A percentile compares a stretch with the other conserved stretches of the same genome.
Evolutionary conservation across 2,113 vertebrate genomes (phyloP).

Genomic region (Passerina amoena): DNA sequence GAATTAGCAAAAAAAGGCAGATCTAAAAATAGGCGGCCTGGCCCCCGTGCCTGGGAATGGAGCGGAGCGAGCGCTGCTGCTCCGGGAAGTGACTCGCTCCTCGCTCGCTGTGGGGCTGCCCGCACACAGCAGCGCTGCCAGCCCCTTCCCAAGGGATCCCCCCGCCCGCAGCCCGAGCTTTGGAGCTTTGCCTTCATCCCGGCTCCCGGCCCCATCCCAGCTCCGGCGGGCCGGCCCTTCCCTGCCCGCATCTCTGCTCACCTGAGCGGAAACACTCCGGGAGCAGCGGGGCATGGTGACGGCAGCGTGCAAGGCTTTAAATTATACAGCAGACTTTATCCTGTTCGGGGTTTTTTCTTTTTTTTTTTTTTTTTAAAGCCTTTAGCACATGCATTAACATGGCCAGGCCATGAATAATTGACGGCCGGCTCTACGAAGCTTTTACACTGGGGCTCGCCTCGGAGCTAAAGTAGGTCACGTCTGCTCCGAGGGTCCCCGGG

Average conservation of each 20-base stretch:
- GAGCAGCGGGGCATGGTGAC: background rate
- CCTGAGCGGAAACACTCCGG: background rate
- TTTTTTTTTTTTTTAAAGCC: background rate
- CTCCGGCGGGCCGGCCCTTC: fast-evolving
- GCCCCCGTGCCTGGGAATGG: background rate
- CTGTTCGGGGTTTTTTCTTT: background rate
- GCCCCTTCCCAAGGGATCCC: background rate
- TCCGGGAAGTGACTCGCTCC: background rate
- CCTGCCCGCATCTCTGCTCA: background rate
- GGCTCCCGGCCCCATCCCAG: background rate
- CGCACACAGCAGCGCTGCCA: fast-evolving
- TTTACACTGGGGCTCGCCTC: background rate
- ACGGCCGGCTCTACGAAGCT: background rate
- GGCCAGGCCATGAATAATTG: slow-evolving; percentile 62
- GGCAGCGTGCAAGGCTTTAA: background rate
- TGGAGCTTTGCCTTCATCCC: background rate
- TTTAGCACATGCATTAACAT: slow-evolving; percentile 54
- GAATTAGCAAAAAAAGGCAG: background rate
- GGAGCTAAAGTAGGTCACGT: slow-evolving; percentile 54
- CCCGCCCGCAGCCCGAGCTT: background rate
- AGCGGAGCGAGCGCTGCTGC: fast-evolving
- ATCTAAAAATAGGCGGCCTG: slow-evolving; percentile 5
- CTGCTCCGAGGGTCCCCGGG: background rate
- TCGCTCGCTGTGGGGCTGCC: background rate
- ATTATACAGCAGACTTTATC: slow-evolving; percentile 52